Percentiles rank a stretch among this genome's conserved stretches.
These are phyloP conservation scores for Megastigmus dorsalis DNA, from an alignment of 2,888 invertebrate genomes.

Conservation along the genomic window DNA sequence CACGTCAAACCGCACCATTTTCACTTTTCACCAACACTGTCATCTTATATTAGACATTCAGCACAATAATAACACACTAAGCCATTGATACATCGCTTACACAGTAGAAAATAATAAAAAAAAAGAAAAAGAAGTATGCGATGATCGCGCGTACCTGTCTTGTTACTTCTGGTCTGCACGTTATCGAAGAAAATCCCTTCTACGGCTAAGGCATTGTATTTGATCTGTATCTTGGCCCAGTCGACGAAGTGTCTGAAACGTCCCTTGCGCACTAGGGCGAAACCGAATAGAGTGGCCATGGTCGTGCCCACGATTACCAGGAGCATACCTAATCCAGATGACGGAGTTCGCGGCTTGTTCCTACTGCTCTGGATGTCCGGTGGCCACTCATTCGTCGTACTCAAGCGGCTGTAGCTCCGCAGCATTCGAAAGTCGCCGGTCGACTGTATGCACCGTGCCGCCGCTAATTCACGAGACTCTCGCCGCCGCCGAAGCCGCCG, in stretches of 20 bases:
- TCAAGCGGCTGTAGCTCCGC: not conserved
- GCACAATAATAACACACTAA: too few relatives aligned
- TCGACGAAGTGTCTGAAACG: not conserved
- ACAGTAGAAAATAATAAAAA: too few relatives aligned
- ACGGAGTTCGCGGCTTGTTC: too few relatives aligned
- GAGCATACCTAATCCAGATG: conserved; percentile 5
- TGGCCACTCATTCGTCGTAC: not conserved
- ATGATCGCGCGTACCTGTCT: conserved; percentile 76
- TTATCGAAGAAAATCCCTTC: conserved; percentile 79
- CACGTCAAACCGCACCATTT: too few relatives aligned
- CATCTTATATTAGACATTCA: too few relatives aligned
- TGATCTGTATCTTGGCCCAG: conserved; percentile 65
- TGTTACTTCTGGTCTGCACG: conserved; percentile 77
- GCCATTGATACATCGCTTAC: too few relatives aligned
- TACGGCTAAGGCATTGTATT: conserved; percentile 79
- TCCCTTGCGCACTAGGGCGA: not conserved
- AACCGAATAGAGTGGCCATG: not conserved
- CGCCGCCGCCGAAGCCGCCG: too few relatives aligned
- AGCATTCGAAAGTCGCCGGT: conserved; percentile 29
- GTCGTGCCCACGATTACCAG: conserved; percentile 12
- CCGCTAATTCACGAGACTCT: too few relatives aligned
- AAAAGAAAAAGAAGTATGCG: too few relatives aligned
- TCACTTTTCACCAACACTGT: too few relatives aligned
- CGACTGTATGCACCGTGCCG: too few relatives aligned
- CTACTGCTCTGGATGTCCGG: too few relatives aligned